These are phyloP conservation scores for Pristis pectinata DNA, from an alignment of 2,797 vertebrate species.

Conservation along the genomic window DNA sequence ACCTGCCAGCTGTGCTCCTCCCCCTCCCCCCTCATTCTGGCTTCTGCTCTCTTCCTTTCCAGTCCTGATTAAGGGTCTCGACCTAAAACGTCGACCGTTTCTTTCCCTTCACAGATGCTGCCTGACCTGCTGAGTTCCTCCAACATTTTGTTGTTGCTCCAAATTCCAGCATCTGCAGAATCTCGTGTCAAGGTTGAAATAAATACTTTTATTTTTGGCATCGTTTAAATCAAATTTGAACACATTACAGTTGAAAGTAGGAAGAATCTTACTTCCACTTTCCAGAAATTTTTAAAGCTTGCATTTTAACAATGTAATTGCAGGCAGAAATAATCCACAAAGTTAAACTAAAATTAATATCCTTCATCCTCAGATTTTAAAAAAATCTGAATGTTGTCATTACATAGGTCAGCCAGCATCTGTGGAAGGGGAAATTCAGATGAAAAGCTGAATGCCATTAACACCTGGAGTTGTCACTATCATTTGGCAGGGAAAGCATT, in stretches of 20 bases:
- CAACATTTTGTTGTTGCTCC: too few relatives aligned
- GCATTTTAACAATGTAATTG: not conserved
- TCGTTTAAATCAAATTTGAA: not conserved
- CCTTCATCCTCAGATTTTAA: too few relatives aligned
- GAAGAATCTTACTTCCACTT: too few relatives aligned
- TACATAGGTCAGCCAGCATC: not conserved
- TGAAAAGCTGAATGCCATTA: not conserved
- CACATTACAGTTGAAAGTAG: not conserved
- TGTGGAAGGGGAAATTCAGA: not conserved
- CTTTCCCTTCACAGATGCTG: too few relatives aligned
- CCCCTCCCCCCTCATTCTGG: too few relatives aligned
- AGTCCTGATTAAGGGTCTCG: too few relatives aligned
- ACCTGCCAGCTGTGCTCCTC: too few relatives aligned
- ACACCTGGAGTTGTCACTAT: not conserved
- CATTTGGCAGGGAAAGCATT: not conserved
- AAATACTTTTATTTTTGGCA: not conserved
- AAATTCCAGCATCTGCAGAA: too few relatives aligned
- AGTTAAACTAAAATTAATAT: not conserved
- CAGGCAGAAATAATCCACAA: not conserved
- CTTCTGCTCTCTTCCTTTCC: too few relatives aligned
- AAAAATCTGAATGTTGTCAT: not conserved
- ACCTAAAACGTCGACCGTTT: too few relatives aligned
- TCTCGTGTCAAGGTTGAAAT: too few relatives aligned
- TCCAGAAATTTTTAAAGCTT: not conserved
- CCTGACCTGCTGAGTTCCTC: too few relatives aligned